Conservation (phyloP, 2,797 vertebrate genomes). For the Bothrops alternatus region DNA sequence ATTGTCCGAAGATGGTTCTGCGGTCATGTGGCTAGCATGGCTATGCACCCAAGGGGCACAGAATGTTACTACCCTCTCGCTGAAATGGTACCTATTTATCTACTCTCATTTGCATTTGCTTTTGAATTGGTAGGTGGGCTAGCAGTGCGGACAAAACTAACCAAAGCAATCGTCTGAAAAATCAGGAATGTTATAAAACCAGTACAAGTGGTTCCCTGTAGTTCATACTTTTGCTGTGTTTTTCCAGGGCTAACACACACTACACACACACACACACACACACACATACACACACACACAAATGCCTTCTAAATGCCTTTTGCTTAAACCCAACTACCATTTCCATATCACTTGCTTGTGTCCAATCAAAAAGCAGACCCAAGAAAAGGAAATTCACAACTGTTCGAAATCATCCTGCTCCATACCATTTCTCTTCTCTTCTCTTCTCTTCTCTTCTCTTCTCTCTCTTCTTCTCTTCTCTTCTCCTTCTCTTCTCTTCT, state of each 20-base stretch:
- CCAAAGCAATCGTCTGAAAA: not conserved
- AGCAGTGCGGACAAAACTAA: not conserved
- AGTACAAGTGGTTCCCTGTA: not conserved
- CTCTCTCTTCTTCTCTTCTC: not conserved
- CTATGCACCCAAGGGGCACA: too few species aligned
- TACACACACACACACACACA: too few species aligned
- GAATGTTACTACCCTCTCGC: too few species aligned
- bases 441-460: not conserved
- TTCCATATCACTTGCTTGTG: accelerated
- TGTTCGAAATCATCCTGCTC: slow-evolving; percentile 25
- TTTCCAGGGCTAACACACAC: not conserved
- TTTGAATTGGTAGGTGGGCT: not conserved
- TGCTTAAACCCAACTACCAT: not conserved
- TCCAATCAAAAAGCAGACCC: not conserved
- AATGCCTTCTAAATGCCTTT: not conserved
- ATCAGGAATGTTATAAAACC: not conserved
- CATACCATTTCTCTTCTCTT: not conserved
- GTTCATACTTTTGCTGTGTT: not conserved
- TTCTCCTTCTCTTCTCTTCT: too few species aligned
- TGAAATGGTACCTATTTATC: too few species aligned
- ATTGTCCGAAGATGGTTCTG: too few species aligned
- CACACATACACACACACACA: too few species aligned
- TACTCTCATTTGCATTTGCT: too few species aligned
- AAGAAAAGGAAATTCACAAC: slow-evolving; percentile 6
- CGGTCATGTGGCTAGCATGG: too few species aligned